A percentile compares a stretch with the other conserved stretches of the same genome.
Evolutionary conservation across 2,888 invertebrate genomes (phyloP).

Genomic region (Stenodera caucasica): DNA sequence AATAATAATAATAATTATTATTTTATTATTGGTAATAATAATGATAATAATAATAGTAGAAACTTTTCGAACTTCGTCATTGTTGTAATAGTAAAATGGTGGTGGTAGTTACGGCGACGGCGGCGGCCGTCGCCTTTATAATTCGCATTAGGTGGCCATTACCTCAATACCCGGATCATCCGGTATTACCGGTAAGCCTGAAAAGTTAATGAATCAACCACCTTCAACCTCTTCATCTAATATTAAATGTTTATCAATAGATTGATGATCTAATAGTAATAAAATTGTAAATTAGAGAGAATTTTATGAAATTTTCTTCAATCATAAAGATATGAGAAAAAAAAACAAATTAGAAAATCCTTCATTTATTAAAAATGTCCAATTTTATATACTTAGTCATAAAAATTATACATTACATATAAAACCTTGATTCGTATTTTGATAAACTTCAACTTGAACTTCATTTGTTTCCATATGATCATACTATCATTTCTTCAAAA

Average conservation of each 20-base stretch:
- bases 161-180: slow-evolving; percentile 52
- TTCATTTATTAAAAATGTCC: too few species aligned
- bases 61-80: slow-evolving; percentile 11
- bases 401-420: too few species aligned
- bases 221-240: slow-evolving; percentile 34
- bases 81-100: slow-evolving; percentile 18
- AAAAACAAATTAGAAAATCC: too few species aligned
- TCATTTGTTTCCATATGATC: too few species aligned
- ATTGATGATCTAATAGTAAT: neutral
- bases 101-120: slow-evolving; percentile 37
- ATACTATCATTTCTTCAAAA: too few species aligned
- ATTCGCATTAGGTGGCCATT: slow-evolving; percentile 53
- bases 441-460: too few species aligned
- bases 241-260: slow-evolving; percentile 24
- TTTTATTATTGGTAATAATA: too few species aligned
- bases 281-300: neutral
- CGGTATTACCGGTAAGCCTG: slow-evolving; percentile 50
- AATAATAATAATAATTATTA: too few species aligned
- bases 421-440: too few species aligned
- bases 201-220: slow-evolving; percentile 51
- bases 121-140: slow-evolving; percentile 45
- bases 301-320: neutral
- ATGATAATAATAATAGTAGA: too few species aligned
- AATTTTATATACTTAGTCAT: too few species aligned
- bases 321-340: too few species aligned